A percentile compares a stretch with the other conserved stretches of the same genome.
These are phyloP conservation scores for Nezara viridula DNA, from an alignment of 2,888 invertebrate genomes.

Conservation along the genomic window DNA sequence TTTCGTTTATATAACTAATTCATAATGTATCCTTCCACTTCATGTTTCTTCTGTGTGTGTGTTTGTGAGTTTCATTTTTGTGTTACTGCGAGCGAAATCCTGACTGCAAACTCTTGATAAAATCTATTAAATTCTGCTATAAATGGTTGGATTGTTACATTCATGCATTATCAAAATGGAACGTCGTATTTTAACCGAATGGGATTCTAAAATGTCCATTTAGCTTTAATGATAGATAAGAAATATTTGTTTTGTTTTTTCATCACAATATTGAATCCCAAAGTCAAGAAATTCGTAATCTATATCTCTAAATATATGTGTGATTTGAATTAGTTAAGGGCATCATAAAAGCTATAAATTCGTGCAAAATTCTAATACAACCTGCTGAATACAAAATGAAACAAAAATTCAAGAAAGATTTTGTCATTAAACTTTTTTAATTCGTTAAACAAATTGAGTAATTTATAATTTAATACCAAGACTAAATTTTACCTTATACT, in stretches of 20 bases:
- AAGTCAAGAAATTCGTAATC: neutral
- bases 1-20: neutral
- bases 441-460: no score
- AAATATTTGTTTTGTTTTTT: neutral
- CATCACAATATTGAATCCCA: neutral
- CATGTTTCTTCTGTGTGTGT: neutral
- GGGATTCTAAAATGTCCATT: neutral
- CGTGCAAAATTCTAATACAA: no score
- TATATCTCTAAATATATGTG: no score
- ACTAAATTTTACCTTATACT: no score
- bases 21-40: neutral
- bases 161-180: no score
- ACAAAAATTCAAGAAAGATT: no score
- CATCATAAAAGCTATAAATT: no score
- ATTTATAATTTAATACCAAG: no score
- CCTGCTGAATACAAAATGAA: no score
- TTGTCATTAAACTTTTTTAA: no score
- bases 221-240: neutral
- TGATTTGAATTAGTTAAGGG: no score
- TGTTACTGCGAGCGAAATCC: neutral
- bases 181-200: no score
- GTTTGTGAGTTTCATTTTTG: neutral
- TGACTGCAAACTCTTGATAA: conserved; percentile 3
- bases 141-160: neutral
- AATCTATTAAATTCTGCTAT: neutral